phyloP scores from a whole-genome alignment of 2,113 vertebrate species.

The Pogona vitticeps region DNA sequence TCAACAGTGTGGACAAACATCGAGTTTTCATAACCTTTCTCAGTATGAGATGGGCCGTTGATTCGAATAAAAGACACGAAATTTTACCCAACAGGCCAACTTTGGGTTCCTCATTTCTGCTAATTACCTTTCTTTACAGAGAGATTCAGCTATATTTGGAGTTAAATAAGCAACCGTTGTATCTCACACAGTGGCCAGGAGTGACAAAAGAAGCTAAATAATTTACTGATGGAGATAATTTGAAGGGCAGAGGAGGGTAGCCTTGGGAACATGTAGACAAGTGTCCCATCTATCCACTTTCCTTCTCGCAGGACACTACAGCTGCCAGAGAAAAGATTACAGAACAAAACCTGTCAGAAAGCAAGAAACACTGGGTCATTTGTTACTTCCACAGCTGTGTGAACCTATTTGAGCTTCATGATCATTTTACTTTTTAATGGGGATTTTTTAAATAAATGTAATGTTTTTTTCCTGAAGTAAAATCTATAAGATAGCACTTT shows the following conservation, averaged over 20 bases:
- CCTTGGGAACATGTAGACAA: slow-evolving; percentile 61
- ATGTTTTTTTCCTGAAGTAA: not conserved
- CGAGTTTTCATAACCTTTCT: slow-evolving; percentile 53
- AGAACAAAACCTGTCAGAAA: slow-evolving; percentile 59
- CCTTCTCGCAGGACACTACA: slow-evolving; percentile 22
- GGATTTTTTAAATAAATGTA: not conserved
- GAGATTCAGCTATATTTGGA: slow-evolving; percentile 72
- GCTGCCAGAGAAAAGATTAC: slow-evolving; percentile 66
- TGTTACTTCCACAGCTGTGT: slow-evolving; percentile 67
- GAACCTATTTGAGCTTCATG: slow-evolving; percentile 64
- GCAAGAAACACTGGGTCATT: slow-evolving; percentile 67
- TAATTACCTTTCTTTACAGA: slow-evolving; percentile 57
- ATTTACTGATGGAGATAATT: slow-evolving; percentile 75
- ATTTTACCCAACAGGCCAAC: slow-evolving; percentile 60
- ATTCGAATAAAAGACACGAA: slow-evolving; percentile 58
- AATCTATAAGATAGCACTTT: not conserved
- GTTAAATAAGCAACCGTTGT: slow-evolving; percentile 77
- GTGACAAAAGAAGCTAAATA: slow-evolving; percentile 71
- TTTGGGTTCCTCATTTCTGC: slow-evolving; percentile 62
- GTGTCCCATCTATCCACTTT: slow-evolving; percentile 49
- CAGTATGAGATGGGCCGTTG: slow-evolving; percentile 48
- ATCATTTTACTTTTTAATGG: slow-evolving; percentile 44
- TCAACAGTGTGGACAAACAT: slow-evolving; percentile 69
- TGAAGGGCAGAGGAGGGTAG: slow-evolving; percentile 65
- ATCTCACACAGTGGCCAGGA: slow-evolving; percentile 61